A percentile compares a stretch with the other conserved stretches of the same genome.
Conservation (phyloP, 2,113 vertebrate species). For the Tragelaphus imberbis region DNA sequence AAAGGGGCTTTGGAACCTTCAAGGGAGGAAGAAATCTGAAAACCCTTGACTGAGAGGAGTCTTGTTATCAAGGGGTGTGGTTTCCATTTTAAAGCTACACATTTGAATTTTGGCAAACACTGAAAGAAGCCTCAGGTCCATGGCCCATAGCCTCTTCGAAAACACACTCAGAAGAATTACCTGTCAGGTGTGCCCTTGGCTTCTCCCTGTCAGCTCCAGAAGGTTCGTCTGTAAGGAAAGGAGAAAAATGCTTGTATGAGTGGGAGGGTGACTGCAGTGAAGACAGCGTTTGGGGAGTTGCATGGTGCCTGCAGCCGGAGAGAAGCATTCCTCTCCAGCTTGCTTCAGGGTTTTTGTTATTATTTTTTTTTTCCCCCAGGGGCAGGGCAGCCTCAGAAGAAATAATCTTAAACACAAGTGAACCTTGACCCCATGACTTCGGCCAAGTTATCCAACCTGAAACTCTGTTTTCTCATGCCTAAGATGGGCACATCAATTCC, state of each 20-base stretch:
- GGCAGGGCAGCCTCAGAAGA: background rate
- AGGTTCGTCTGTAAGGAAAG: constrained; percentile 31
- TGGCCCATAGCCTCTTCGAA: background rate
- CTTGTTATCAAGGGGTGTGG: background rate
- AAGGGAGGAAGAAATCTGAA: background rate
- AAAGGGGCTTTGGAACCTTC: background rate
- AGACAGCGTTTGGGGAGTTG: background rate
- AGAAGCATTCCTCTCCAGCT: background rate
- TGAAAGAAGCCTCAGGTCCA: background rate
- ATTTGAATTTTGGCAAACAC: background rate
- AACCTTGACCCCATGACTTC: background rate
- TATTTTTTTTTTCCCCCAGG: no score
- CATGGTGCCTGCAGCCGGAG: background rate
- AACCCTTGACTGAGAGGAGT: background rate
- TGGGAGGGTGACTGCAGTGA: background rate
- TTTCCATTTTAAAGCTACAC: background rate
- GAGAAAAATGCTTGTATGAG: background rate
- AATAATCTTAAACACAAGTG: background rate
- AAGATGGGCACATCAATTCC: background rate
- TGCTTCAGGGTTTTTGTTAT: background rate
- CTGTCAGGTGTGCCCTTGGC: constrained; percentile 81
- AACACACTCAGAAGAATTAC: constrained; percentile 56
- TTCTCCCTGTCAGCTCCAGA: constrained; percentile 61
- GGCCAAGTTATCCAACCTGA: background rate
- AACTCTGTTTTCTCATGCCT: background rate